Conservation (phyloP, 2,113 vertebrate genomes). For the Percopsis transmontana region DNA sequence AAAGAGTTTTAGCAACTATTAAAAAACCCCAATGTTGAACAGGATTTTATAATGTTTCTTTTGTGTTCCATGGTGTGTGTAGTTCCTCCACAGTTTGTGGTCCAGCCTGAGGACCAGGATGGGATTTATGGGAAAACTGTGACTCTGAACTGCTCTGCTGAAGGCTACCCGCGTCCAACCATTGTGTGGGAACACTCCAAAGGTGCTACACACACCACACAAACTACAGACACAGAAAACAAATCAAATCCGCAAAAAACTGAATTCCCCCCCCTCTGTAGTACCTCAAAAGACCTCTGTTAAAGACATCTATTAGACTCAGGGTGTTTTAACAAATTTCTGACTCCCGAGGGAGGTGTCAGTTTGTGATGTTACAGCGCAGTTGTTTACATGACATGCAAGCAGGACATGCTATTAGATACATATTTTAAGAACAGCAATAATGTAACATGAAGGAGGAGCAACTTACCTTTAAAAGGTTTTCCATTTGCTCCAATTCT, state of each 20-base stretch:
- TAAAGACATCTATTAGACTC: not conserved
- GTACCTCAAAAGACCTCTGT: too few relatives aligned
- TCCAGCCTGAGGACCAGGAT: conserved; percentile 95
- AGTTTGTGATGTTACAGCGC: too few relatives aligned
- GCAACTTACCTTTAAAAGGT: too few relatives aligned
- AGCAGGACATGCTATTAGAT: too few relatives aligned
- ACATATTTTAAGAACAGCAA: too few relatives aligned
- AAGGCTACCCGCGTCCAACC: conserved; percentile 95
- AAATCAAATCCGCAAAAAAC: not conserved
- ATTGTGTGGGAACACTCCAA: conserved; percentile 99
- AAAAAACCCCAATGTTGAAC: not conserved
- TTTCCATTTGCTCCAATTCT: too few relatives aligned
- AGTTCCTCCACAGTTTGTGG: conserved; percentile 98
- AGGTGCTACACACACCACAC: conserved; percentile 76
- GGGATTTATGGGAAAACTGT: conserved; percentile 98
- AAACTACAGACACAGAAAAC: not conserved
- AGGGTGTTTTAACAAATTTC: not conserved
- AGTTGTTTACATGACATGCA: too few relatives aligned
- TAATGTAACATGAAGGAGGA: too few relatives aligned
- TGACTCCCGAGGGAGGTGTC: too few relatives aligned
- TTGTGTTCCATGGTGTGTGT: not conserved
- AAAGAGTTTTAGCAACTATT: not conserved
- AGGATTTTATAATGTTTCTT: not conserved
- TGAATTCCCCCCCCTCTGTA: not conserved
- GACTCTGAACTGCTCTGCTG: conserved; percentile 96